Base-by-base conservation (phyloP, 2,113 vertebrate species). In the Nannospalax galili region DNA sequence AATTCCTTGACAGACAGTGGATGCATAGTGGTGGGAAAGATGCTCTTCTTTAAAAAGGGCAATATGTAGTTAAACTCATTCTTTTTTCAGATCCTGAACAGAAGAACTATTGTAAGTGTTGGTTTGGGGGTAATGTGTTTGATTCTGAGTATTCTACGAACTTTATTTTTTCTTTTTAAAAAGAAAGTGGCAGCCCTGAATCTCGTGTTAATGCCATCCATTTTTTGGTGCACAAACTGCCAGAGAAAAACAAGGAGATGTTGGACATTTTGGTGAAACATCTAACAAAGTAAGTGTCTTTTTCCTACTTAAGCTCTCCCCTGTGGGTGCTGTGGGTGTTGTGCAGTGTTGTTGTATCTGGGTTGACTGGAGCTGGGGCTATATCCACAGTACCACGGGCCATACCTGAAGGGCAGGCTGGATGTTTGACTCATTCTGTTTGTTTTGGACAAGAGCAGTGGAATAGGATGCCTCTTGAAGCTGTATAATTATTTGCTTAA, bases 181-280 rank as follows among this genome's bases (percentile, higher is more conserved):
- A 97, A 99, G 99, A 99, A 98, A 98, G 99, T 58, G 99, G 98
- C 77, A 99, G 99, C 97, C 99, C 99, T 6, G 99, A 99, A 92
- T 99, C 99, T 94, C 99, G 99, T 85, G 99, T 99, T 93, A 99
- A 98, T 95, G 99, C 99, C 79, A 97, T 99, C 97, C 99, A 99
- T 98, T 99, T 99, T 97, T 98, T 99, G 98, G 99, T 99, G 87
- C 99, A 99, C 98, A 99, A 99, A 97, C 99, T 99, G 92, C 99
- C 99, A 24, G 99, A 99, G 98, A 99, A 98, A 97, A 99, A 99
- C 98, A 99, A 98, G 97, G 99, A 99, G 98, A 99, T 99, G 99
- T 97, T 99, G 98, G 99, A 99, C 92, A 99, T 99, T 96, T 98
- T 99, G 97, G 99, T 99, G 98, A 99, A 99, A 97, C 99, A 99